A percentile compares a stretch with the other conserved stretches of the same genome.
Evolutionary conservation across 2,888 invertebrate genomes (phyloP).

Genomic region (Diplazon laetatorius): DNA sequence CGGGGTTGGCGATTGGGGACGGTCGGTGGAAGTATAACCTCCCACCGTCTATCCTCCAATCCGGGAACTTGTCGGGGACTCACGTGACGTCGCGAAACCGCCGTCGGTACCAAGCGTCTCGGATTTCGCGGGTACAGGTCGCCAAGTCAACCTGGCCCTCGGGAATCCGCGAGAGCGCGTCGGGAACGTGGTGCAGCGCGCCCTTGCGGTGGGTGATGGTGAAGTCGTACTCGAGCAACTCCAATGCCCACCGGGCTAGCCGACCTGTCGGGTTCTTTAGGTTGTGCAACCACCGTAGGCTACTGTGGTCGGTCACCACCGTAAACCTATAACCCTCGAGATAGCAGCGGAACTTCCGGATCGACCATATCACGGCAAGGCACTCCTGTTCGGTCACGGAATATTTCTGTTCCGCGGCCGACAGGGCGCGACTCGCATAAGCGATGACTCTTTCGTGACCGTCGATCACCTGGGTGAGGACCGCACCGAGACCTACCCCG

Average conservation of each 20-base stretch:
- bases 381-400: constrained; percentile 62
- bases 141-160: background rate
- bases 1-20: background rate
- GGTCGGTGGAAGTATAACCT: background rate
- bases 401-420: constrained; percentile 56
- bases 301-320: constrained; percentile 67
- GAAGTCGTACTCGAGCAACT: background rate
- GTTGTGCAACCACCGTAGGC: constrained; percentile 54
- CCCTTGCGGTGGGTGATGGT: background rate
- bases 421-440: constrained; percentile 60
- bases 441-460: constrained; percentile 55
- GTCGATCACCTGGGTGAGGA: constrained; percentile 63
- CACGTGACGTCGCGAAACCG: background rate
- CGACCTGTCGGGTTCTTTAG: background rate
- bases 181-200: constrained; percentile 1
- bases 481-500: constrained; percentile 52
- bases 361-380: constrained; percentile 60
- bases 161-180: constrained; percentile 8
- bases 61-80: background rate
- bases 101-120: background rate
- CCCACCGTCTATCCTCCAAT: constrained; percentile 5
- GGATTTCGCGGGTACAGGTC: background rate
- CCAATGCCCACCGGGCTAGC: background rate
- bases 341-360: constrained; percentile 46
- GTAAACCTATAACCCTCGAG: constrained; percentile 58